Evolutionary conservation across 2,113 vertebrate genomes (phyloP).

Genomic region (Ranitomeya imitator): DNA sequence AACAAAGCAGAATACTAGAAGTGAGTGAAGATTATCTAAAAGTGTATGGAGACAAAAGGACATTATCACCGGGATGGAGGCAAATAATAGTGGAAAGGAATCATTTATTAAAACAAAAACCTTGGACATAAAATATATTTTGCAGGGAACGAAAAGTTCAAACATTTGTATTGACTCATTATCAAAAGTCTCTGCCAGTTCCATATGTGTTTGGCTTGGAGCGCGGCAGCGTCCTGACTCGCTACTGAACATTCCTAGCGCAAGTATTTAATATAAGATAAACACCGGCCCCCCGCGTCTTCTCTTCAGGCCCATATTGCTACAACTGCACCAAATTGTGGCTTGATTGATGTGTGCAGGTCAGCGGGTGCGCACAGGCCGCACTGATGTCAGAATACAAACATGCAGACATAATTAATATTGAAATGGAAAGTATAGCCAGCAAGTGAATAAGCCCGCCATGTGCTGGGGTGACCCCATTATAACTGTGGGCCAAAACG

Average conservation of each 20-base stretch:
- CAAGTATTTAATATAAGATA: constrained; percentile 44
- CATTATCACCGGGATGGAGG: neutral
- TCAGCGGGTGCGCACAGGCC: constrained; percentile 1
- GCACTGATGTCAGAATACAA: constrained; percentile 35
- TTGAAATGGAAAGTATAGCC: neutral
- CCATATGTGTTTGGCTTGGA: constrained; percentile 57
- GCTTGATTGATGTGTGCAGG: constrained; percentile 41
- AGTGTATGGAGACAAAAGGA: no score
- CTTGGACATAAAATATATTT: neutral
- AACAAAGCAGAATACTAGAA: neutral
- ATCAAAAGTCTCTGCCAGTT: constrained; percentile 51
- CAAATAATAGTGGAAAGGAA: neutral
- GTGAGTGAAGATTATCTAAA: neutral
- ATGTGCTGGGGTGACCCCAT: neutral
- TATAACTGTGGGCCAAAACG: neutral
- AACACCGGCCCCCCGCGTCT: constrained; percentile 48
- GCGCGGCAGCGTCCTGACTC: neutral
- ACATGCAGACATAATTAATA: constrained; percentile 20
- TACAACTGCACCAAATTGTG: constrained; percentile 26
- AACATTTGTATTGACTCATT: constrained; percentile 54
- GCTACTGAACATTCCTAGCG: constrained; percentile 55
- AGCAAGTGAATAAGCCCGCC: neutral
- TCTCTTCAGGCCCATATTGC: constrained; percentile 15
- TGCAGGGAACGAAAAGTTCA: constrained; percentile 23
- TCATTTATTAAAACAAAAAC: neutral